Conservation (phyloP, 1,140 invertebrate species). For the Diplogasteroides magnus region DNA sequence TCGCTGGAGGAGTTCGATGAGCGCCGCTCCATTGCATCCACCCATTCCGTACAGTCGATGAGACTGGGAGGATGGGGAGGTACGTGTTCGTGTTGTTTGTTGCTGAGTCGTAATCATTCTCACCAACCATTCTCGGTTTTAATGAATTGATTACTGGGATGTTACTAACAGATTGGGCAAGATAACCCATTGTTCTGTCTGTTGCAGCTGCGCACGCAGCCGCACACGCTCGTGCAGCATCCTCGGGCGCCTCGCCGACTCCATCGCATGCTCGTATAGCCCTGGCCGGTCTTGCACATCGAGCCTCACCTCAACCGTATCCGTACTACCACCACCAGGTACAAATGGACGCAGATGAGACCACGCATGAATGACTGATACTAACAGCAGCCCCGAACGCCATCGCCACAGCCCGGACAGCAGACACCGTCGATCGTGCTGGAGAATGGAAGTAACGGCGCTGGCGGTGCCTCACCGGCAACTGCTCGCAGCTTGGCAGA, state of each 20-base stretch:
- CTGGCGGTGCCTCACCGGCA: too few species aligned
- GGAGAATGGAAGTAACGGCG: conserved; percentile 40
- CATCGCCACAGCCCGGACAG: conserved; percentile 30
- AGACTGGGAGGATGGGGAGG: conserved; percentile 37
- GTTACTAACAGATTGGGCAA: conserved; percentile 8
- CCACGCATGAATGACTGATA: too few species aligned
- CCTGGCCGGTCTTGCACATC: conserved; percentile 35
- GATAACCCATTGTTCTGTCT: too few species aligned
- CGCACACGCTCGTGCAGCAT: conserved; percentile 11
- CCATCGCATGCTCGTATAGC: conserved; percentile 16
- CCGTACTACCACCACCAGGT: conserved; percentile 47
- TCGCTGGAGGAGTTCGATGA: conserved; percentile 99
- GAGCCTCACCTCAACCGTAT: conserved; percentile 46
- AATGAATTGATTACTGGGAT: too few species aligned
- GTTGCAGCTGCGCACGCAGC: too few species aligned
- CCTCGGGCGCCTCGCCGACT: conserved; percentile 17
- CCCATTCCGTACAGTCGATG: conserved; percentile 55
- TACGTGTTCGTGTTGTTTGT: conserved; percentile 8
- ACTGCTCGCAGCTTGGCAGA: too few species aligned
- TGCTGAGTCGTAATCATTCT: too few species aligned
- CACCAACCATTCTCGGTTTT: too few species aligned
- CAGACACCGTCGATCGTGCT: conserved; percentile 46
- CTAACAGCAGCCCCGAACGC: conserved; percentile 39
- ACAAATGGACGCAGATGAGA: too few species aligned
- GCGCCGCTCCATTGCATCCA: conserved; percentile 70